Evolutionary conservation across 2,888 invertebrate genomes (phyloP).

Genomic region (Matsumyia berberina): DNA sequence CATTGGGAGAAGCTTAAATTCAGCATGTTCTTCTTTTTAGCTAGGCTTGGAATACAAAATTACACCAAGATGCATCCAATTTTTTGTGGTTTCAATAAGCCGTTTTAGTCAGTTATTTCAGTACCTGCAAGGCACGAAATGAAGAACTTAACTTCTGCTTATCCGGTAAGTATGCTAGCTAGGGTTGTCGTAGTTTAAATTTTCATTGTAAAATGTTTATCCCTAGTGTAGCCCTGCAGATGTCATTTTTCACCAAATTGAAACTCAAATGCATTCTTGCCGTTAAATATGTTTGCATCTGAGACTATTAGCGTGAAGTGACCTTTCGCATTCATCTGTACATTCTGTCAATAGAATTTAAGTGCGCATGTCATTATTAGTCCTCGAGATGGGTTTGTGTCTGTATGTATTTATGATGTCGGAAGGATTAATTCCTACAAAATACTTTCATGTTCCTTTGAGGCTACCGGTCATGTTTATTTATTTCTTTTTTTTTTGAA

Average conservation of each 20-base stretch:
- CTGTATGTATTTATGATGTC: neutral
- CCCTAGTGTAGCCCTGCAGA: conserved; percentile 42
- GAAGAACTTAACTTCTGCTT: too few relatives aligned
- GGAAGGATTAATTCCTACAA: conserved; percentile 19
- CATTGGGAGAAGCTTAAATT: too few relatives aligned
- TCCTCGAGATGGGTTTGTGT: conserved; percentile 33
- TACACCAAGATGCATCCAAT: too few relatives aligned
- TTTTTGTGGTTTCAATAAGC: too few relatives aligned
- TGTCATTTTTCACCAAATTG: conserved; percentile 60
- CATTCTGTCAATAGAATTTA: conserved; percentile 44
- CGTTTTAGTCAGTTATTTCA: too few relatives aligned
- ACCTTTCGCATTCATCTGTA: conserved; percentile 30
- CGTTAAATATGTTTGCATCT: conserved; percentile 25
- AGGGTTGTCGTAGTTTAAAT: too few relatives aligned
- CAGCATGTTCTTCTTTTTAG: too few relatives aligned
- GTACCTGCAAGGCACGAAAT: too few relatives aligned
- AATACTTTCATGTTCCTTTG: conserved; percentile 48
- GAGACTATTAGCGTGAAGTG: conserved; percentile 25
- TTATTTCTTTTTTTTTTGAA: neutral
- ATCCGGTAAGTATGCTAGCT: too few relatives aligned
- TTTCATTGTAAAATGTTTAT: too few relatives aligned
- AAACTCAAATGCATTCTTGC: conserved; percentile 6
- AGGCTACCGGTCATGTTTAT: conserved; percentile 35
- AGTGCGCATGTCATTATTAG: conserved; percentile 53
- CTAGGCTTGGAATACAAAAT: too few relatives aligned